Evolutionary conservation across 2,113 vertebrate species (phyloP).

Genomic region (Oplegnathus fasciatus): DNA sequence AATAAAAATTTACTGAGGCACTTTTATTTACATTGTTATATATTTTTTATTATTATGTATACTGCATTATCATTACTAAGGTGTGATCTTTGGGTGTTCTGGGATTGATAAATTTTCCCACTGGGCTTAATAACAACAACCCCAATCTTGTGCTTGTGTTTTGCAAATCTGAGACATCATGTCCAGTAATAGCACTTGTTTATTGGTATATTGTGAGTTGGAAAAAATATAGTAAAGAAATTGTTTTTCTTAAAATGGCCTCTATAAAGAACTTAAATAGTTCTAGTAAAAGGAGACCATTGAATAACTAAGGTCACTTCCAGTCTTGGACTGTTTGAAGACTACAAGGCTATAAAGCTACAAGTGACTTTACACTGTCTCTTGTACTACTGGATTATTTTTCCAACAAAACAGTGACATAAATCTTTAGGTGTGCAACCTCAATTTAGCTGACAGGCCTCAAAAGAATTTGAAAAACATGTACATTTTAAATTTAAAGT

Average conservation of each 20-base stretch:
- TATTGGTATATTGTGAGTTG: background rate
- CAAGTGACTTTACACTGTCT: too few species aligned
- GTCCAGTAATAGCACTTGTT: background rate
- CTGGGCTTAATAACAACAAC: background rate
- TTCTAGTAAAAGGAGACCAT: background rate
- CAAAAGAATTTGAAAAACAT: too few species aligned
- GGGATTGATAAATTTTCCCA: too few species aligned
- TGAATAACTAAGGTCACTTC: background rate
- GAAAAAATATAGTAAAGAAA: background rate
- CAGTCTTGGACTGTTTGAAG: too few species aligned
- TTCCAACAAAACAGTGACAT: too few species aligned
- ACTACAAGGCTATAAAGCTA: too few species aligned
- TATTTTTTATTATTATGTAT: background rate
- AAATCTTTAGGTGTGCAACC: too few species aligned
- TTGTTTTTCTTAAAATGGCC: background rate
- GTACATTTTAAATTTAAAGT: too few species aligned
- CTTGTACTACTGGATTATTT: background rate
- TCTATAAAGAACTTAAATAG: background rate
- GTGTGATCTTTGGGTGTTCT: background rate
- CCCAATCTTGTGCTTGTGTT: background rate
- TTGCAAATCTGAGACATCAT: background rate
- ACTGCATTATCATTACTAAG: background rate
- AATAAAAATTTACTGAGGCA: conserved; percentile 21
- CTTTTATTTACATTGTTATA: conserved; percentile 11
- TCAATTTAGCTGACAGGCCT: too few species aligned